Conservation (phyloP, 2,888 invertebrate species). For the Scaptomyza tumidula region DNA sequence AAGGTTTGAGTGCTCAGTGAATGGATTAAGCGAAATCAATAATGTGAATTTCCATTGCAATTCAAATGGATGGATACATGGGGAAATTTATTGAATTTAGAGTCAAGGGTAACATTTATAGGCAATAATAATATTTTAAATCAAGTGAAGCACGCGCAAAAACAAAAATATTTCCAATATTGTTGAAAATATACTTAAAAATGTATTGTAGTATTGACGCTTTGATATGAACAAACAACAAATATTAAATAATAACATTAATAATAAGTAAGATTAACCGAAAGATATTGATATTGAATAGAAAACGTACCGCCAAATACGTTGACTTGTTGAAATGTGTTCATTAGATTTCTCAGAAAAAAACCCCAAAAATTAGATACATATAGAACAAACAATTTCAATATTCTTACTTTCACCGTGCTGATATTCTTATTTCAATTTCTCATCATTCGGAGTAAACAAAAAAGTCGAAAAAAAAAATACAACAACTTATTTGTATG, state of each 20-base stretch:
- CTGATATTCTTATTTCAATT: slow-evolving; percentile 28
- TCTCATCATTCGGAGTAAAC: slow-evolving; percentile 20
- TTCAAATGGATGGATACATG: slow-evolving; percentile 2
- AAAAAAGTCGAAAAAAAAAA: slow-evolving; percentile 13
- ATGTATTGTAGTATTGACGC: slow-evolving; percentile 38
- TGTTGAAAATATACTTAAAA: slow-evolving; percentile 37
- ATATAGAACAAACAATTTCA: neutral
- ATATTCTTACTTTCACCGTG: slow-evolving; percentile 8
- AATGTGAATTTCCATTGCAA: slow-evolving; percentile 27
- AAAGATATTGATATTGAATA: slow-evolving; percentile 22
- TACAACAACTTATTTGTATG: slow-evolving; percentile 43
- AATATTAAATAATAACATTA: slow-evolving; percentile 19
- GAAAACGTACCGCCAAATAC: slow-evolving; percentile 44
- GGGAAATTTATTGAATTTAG: slow-evolving; percentile 53
- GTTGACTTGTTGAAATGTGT: slow-evolving; percentile 61
- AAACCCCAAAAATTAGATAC: neutral
- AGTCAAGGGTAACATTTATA: slow-evolving; percentile 61
- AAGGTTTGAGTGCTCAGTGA: slow-evolving; percentile 47
- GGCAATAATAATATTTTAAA: slow-evolving; percentile 61
- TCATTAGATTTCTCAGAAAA: slow-evolving; percentile 36
- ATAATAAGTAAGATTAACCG: slow-evolving; percentile 21
- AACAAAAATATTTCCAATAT: slow-evolving; percentile 26
- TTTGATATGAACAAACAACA: slow-evolving; percentile 36
- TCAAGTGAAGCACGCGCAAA: slow-evolving; percentile 8
- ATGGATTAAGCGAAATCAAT: slow-evolving; percentile 19